Conservation (phyloP, 2,797 vertebrate genomes). For the Silurus aristotelis region DNA sequence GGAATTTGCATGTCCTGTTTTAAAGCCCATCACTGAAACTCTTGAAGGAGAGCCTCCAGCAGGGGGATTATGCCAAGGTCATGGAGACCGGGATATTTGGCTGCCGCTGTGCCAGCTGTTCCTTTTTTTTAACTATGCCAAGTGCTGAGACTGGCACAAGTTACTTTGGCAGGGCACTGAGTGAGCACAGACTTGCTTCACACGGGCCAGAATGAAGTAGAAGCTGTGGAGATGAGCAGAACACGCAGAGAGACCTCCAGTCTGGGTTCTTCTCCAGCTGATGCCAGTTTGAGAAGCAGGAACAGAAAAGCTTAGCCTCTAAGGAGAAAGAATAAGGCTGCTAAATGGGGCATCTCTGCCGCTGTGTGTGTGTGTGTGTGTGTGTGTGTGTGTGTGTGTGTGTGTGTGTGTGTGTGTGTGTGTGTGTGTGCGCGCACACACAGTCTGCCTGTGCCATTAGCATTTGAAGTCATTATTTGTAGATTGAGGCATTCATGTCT, state of each 20-base stretch:
- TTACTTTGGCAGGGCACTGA: conserved; percentile 27
- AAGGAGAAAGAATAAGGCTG: conserved; percentile 31
- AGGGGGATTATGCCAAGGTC: conserved; percentile 78
- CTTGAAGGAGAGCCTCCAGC: conserved; percentile 62
- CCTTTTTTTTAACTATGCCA: conserved; percentile 30
- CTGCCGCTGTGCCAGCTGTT: conserved; percentile 48
- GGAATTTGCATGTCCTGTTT: conserved; percentile 63
- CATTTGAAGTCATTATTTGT: conserved; percentile 31
- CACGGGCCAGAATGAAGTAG: conserved; percentile 11
- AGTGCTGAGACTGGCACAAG: conserved; percentile 42
- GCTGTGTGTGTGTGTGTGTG: background rate
- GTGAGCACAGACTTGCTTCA: conserved; percentile 29
- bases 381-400: conserved; percentile 31
- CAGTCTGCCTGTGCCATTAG: conserved; percentile 21
- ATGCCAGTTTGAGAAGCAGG: conserved; percentile 25
- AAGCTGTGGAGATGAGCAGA: background rate
- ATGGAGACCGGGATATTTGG: conserved; percentile 57
- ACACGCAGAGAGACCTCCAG: background rate
- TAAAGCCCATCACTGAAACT: conserved; percentile 54
- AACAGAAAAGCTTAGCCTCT: conserved; percentile 35
- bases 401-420: conserved; percentile 31
- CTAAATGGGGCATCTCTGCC: conserved; percentile 34
- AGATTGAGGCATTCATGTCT: background rate
- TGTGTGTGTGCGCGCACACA: conserved; percentile 23
- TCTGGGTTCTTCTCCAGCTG: conserved; percentile 10